phyloP scores from a whole-genome alignment of 2,888 invertebrate species.

The Ectropis crepuscularia region DNA sequence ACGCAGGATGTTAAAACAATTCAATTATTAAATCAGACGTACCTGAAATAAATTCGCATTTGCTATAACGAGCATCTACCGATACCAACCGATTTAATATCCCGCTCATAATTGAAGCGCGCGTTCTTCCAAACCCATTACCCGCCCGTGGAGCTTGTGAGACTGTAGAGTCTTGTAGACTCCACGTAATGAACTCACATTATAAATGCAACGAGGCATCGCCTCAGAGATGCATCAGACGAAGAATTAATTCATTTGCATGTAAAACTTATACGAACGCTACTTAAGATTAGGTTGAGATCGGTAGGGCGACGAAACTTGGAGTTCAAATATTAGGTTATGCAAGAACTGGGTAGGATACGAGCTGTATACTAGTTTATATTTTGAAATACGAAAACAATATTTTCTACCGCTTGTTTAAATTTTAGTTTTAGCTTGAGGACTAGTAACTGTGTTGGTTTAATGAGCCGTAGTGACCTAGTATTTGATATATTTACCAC shows the following conservation, averaged over 20 bases:
- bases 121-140: conserved; percentile 82
- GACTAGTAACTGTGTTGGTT: too few species aligned
- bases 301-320: conserved; percentile 31
- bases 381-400: too few species aligned
- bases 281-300: conserved; percentile 64
- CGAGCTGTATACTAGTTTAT: conserved; percentile 7
- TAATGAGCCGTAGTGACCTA: too few species aligned
- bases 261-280: conserved; percentile 76
- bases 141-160: conserved; percentile 43
- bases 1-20: conserved; percentile 28
- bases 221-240: conserved; percentile 71
- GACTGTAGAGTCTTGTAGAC: conserved; percentile 53
- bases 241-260: conserved; percentile 85
- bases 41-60: conserved; percentile 33
- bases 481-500: too few species aligned
- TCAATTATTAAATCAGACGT: conserved; percentile 22
- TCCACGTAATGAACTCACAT: conserved; percentile 81
- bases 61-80: conserved; percentile 43
- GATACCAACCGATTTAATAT: conserved; percentile 75
- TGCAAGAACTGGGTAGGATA: conserved; percentile 22
- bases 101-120: conserved; percentile 78
- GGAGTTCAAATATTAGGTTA: conserved; percentile 29
- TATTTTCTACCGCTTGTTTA: too few species aligned
- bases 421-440: too few species aligned
- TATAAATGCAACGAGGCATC: conserved; percentile 84